Base-by-base conservation (phyloP, 2,113 vertebrate genomes). In the Myrmecophaga tridactyla region DNA sequence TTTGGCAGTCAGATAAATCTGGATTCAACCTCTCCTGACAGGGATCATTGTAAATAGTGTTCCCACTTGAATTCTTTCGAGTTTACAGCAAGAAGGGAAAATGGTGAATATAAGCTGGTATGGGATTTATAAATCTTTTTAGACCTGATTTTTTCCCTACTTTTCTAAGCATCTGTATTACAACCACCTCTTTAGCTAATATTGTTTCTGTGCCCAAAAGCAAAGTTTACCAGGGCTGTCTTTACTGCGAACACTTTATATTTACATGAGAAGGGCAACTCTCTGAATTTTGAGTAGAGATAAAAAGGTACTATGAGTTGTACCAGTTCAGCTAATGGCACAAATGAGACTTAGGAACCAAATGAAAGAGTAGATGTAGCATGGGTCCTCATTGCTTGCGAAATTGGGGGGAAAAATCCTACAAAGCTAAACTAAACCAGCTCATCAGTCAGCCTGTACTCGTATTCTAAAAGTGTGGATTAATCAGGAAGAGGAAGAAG, bases 391-490 rank as follows among this genome's bases (percentile, higher is more conserved):
- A 96, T 39, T 89, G 92, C 96, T 95, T 96, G 94, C 92, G 96
- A 97, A 97, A 97, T 97, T 95, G 93, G 87, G 95, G 97, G 96
- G 76, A 58, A 90, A 90, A 96, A 96, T 96, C 92, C 94, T 97
- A 97, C 97, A 82, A 95, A 95, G 89, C 92, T 97, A 92, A 97
- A 96, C 78, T 62, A 92, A 91, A 94, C 23, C 78, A 96, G 94
- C 88, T 94, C 96, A 96, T 96, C 92, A 95, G 81, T 97, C 95
- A 97, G 83, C 81, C 86, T 95, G 92, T 83, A 92, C 88, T 90
- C 80, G 89, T 51, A 84, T 87, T 85, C 86, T 94, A 60, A 89
- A 96, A 96, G 94, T 29, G 39, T 0, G 88, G 92, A 97, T 97
- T 95, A 97, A 97, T 97, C 97, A 97, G 86, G 94, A 94, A 95